Conservation (phyloP, 2,888 invertebrate species). For the Allolobophora icterica region DNA sequence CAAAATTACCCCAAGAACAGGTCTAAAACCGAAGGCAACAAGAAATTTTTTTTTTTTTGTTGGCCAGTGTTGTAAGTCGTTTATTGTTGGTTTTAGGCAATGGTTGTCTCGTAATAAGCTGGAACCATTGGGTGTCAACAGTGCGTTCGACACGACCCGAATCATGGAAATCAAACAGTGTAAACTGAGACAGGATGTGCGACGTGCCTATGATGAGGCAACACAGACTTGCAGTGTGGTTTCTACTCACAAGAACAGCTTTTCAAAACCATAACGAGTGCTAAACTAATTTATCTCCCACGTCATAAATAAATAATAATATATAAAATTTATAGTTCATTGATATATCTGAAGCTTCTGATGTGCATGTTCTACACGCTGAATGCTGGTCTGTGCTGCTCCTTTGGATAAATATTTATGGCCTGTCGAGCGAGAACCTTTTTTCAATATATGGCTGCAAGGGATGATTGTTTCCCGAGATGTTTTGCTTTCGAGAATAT, state of each 20-base stretch:
- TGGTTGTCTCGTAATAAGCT: slow-evolving; percentile 91
- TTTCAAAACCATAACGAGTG: not conserved
- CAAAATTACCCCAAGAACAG: no score
- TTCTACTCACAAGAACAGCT: not conserved
- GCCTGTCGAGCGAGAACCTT: not conserved
- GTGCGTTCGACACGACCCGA: slow-evolving; percentile 77
- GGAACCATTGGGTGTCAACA: slow-evolving; percentile 79
- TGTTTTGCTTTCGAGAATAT: not conserved
- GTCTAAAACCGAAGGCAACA: no score
- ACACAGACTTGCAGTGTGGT: not conserved
- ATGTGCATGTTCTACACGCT: not conserved
- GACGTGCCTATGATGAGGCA: slow-evolving; percentile 31
- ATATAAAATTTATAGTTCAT: no score
- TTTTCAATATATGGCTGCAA: not conserved
- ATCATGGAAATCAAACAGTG: slow-evolving; percentile 82
- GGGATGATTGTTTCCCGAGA: not conserved
- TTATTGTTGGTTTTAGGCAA: slow-evolving; percentile 72
- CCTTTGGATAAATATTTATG: not conserved
- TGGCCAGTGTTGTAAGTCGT: not conserved
- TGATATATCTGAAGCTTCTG: no score
- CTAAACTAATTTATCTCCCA: not conserved
- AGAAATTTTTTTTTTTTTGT: no score
- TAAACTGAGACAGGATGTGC: slow-evolving; percentile 31
- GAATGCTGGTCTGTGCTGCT: not conserved
- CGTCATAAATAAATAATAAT: not conserved